Evolutionary conservation across 2,797 vertebrate species (phyloP).

Genomic region (Arnoldichthys spilopterus): DNA sequence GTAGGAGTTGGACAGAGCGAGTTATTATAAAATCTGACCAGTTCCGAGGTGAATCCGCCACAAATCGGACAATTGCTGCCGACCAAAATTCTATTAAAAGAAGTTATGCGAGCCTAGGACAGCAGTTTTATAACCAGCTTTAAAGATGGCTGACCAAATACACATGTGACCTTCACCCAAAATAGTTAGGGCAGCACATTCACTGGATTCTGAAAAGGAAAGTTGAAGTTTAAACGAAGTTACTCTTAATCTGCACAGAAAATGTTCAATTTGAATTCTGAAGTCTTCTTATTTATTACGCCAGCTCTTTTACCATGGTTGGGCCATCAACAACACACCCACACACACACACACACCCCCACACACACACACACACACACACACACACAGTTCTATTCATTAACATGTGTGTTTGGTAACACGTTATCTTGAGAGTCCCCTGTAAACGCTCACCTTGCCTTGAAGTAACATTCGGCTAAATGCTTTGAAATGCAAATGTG

Average conservation of each 20-base stretch:
- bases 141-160: constrained; percentile 40
- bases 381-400: neutral
- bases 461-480: too few relatives aligned
- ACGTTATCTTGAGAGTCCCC: too few relatives aligned
- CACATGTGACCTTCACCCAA: constrained; percentile 52
- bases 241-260: neutral
- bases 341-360: too few relatives aligned
- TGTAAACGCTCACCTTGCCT: too few relatives aligned
- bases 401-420: neutral
- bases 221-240: neutral
- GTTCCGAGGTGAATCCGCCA: neutral
- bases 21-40: neutral
- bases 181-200: constrained; percentile 26
- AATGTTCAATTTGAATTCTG: neutral
- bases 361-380: neutral
- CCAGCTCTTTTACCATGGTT: neutral
- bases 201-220: constrained; percentile 16
- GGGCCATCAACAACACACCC: neutral
- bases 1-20: neutral
- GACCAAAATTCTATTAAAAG: neutral
- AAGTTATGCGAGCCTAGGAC: neutral
- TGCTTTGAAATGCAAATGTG: too few relatives aligned
- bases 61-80: neutral
- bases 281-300: neutral
- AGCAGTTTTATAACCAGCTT: constrained; percentile 30